Percentiles rank a stretch among this genome's conserved stretches.
These are phyloP conservation scores for Heterodera filipjevi DNA, from an alignment of 2,888 invertebrate genomes.

Conservation along the genomic window DNA sequence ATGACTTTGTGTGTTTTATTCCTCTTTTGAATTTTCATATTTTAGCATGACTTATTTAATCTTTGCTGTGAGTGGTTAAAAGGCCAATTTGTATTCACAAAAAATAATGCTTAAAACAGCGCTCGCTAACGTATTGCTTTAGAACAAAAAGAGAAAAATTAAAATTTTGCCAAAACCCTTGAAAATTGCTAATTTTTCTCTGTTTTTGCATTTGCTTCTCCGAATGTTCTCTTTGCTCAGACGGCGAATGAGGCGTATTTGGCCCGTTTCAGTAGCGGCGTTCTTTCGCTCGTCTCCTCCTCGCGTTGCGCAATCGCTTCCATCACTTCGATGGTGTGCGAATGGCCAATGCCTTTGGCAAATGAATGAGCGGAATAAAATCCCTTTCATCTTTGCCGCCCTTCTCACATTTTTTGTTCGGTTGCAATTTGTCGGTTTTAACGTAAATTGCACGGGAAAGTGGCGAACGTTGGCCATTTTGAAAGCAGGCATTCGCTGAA, in stretches of 20 bases:
- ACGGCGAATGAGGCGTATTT: constrained; percentile 54
- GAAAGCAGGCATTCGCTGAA: constrained; percentile 58
- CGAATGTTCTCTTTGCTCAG: constrained; percentile 3
- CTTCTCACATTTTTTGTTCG: constrained; percentile 26
- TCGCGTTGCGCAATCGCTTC: constrained; percentile 57
- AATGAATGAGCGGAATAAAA: neutral
- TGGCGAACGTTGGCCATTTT: constrained; percentile 60
- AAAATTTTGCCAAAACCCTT: no score
- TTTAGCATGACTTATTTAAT: no score
- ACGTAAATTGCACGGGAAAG: constrained; percentile 54
- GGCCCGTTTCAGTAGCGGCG: constrained; percentile 58
- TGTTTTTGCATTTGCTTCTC: no score
- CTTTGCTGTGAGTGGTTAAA: no score
- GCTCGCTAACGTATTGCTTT: no score
- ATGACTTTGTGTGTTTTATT: no score
- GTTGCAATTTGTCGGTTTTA: constrained; percentile 28
- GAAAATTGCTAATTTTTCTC: neutral
- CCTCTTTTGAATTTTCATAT: no score
- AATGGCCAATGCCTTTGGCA: constrained; percentile 61
- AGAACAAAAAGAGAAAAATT: no score
- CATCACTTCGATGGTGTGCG: constrained; percentile 63
- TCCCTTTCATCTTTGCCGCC: no score
- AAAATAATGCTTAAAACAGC: no score
- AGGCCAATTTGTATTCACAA: no score
- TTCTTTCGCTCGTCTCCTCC: constrained; percentile 52